A percentile compares a stretch with the other conserved stretches of the same genome.
phyloP scores from a whole-genome alignment of 2,888 invertebrate species.

The Thera britannica region DNA sequence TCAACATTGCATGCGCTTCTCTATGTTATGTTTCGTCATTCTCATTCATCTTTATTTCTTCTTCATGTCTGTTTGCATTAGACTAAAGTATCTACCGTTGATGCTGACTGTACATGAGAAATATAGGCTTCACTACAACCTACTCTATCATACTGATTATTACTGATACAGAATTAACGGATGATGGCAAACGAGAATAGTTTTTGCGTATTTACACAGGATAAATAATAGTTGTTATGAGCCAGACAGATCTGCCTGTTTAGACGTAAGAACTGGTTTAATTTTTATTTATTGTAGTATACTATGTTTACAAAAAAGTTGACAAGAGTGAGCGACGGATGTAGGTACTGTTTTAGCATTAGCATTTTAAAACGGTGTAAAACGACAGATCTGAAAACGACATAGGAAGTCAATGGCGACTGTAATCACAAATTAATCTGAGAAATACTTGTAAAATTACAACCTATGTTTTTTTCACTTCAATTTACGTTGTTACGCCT shows the following conservation, averaged over 20 bases:
- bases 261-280: slow-evolving; percentile 19
- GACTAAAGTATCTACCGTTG: not conserved
- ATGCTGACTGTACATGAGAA: not conserved
- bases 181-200: slow-evolving; percentile 18
- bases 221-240: not conserved
- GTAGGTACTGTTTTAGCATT: not conserved
- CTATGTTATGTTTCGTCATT: not conserved
- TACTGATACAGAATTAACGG: slow-evolving; percentile 9
- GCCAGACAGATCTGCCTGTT: slow-evolving; percentile 9
- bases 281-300: slow-evolving; percentile 6
- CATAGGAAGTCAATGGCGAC: too few relatives aligned
- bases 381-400: too few relatives aligned
- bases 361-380: too few relatives aligned
- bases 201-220: slow-evolving; percentile 18
- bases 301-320: slow-evolving; percentile 7
- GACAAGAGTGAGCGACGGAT: slow-evolving; percentile 3
- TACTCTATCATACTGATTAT: slow-evolving; percentile 21
- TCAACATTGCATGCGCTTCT: not conserved
- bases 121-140: slow-evolving; percentile 8
- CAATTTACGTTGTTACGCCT: too few relatives aligned
- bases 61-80: not conserved
- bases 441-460: too few relatives aligned
- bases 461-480: too few relatives aligned
- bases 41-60: not conserved
- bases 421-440: too few relatives aligned